Base-by-base conservation (phyloP, 2,113 vertebrate species). In the Saguinus midas region DNA sequence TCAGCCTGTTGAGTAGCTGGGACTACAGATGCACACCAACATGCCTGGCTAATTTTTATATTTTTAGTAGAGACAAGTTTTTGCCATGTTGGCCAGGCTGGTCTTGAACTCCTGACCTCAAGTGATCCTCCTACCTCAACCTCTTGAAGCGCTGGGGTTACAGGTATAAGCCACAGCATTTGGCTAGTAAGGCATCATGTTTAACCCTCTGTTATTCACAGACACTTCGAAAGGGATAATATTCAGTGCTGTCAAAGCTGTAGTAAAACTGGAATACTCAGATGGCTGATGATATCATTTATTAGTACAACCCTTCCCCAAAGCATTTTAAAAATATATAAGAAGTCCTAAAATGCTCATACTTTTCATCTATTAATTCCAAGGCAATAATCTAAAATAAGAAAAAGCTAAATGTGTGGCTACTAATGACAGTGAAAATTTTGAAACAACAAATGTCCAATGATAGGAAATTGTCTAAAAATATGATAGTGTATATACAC, bases 321-420 rank as follows among this genome's bases (percentile, higher is more conserved):
- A 70, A 91, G 57, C 40, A 58, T 13, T 90, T 91, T 55, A 27
- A 82, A 13, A 72, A 20, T 35, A 40, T 40, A 5, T 43, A 68
- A 25, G 32, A 64, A 83, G 21, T 27, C 73, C 90, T 29, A 91
- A 81, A 80, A 85, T 20, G 37, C 10, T 79, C 25, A 45, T 17
- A 68, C 23, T 83, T 94, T n/a, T 64, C 7, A 84, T 58, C 8
- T 40, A 37, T 55, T 32, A 72, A 89, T 75, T 87, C 55, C 43
- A 87, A 94, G 78, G 32, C 81, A 94, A 37, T 76, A 52, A 83
- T 58, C 27, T 87, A 84, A 88, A 92, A 61, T 25, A 50, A 91
- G 16, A 82, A 52, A 43, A 64, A 79, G 14, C 8, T 57, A 79
- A 73, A 55, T 48, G 4, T 43, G 75, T 13, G 43, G 21, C n/a